Percentiles rank a stretch among this genome's conserved stretches.
phyloP scores from a whole-genome alignment of 2,797 vertebrate species.

The Anableps anableps region DNA sequence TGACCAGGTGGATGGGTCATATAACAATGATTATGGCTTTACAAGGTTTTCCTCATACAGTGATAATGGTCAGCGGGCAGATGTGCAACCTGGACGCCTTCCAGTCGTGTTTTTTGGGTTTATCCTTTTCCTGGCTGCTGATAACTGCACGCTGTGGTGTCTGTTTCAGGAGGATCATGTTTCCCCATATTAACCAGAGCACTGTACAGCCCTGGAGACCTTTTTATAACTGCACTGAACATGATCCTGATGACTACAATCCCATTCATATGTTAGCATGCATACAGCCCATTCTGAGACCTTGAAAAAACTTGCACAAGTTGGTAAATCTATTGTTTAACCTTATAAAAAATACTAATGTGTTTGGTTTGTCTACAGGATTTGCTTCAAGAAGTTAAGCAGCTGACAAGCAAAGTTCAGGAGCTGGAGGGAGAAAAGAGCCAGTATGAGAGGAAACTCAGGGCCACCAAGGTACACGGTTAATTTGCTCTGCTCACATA shows the following conservation, averaged over 20 bases:
- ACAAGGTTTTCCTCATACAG: conserved; percentile 20
- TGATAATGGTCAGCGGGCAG: conserved; percentile 20
- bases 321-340: background rate
- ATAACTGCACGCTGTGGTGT: conserved; percentile 69
- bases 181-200: conserved; percentile 58
- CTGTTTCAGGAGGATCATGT: conserved; percentile 61
- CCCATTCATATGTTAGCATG: conserved; percentile 47
- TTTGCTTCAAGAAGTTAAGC: conserved; percentile 88
- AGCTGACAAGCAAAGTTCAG: conserved; percentile 91
- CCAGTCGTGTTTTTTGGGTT: conserved; percentile 45
- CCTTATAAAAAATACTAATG: background rate
- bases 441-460: conserved; percentile 91
- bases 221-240: conserved; percentile 59
- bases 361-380: conserved; percentile 76
- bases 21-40: background rate
- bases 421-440: conserved; percentile 92
- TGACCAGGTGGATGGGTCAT: conserved; percentile 61
- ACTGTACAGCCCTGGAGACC: conserved; percentile 33
- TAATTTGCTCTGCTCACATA: background rate
- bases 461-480: conserved; percentile 91
- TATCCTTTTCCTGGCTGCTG: conserved; percentile 51
- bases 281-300: conserved; percentile 27
- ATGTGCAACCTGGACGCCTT: conserved; percentile 36
- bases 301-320: background rate
- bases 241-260: conserved; percentile 38